A percentile compares a stretch with the other conserved stretches of the same genome.
These are phyloP conservation scores for Helicorthomorpha holstii DNA, from an alignment of 1,140 invertebrate species.

Conservation along the genomic window DNA sequence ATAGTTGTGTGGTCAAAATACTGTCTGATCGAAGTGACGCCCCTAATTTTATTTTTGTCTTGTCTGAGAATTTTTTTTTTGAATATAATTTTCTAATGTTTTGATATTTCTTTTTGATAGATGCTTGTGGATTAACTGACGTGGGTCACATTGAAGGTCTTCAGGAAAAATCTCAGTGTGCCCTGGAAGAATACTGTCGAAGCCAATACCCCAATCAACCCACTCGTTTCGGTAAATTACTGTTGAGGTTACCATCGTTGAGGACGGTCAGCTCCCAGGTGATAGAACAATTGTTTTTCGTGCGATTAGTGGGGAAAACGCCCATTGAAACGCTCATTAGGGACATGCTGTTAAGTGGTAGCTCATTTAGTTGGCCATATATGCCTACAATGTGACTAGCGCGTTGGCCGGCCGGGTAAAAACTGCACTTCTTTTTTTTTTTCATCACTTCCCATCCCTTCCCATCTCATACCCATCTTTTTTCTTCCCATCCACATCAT, in stretches of 20 bases:
- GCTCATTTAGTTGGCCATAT: constrained; percentile 89
- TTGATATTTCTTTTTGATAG: constrained; percentile 44
- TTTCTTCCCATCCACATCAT: too few species aligned
- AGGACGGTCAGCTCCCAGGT: constrained; percentile 82
- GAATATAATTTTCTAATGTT: background rate
- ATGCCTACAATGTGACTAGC: constrained; percentile 60
- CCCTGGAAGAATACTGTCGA: constrained; percentile 87
- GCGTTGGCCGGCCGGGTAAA: background rate
- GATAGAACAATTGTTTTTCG: constrained; percentile 95
- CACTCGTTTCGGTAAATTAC: constrained; percentile 82
- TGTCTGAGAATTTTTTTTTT: background rate
- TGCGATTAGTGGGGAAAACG: constrained; percentile 85
- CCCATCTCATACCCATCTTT: too few species aligned
- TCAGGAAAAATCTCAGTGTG: constrained; percentile 93
- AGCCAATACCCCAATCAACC: constrained; percentile 92
- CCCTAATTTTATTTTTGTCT: too few species aligned
- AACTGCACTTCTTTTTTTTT: too few species aligned
- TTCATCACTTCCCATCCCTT: too few species aligned
- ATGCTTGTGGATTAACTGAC: constrained; percentile 86
- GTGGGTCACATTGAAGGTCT: constrained; percentile 84
- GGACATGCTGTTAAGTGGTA: constrained; percentile 84
- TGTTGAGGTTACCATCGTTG: constrained; percentile 79
- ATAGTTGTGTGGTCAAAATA: too few species aligned
- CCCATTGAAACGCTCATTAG: constrained; percentile 93
- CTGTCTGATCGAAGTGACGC: too few species aligned